These are phyloP conservation scores for Cephus pulcher DNA, from an alignment of 2,888 invertebrate genomes.

Conservation along the genomic window DNA sequence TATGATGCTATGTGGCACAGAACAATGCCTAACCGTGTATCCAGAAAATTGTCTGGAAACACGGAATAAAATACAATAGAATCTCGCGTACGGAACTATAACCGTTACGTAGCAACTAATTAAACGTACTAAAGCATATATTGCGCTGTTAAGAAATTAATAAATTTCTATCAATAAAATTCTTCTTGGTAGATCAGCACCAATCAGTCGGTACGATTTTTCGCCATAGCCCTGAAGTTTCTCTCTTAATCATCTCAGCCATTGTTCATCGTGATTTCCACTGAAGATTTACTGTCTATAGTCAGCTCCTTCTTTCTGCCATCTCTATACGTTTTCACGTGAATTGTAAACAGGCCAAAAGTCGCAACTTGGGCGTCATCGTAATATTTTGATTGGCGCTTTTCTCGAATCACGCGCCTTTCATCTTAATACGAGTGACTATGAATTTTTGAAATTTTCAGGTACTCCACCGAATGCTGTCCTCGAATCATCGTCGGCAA, in stretches of 20 bases:
- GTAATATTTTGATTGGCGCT: not conserved
- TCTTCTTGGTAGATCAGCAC: not conserved
- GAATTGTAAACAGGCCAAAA: not conserved
- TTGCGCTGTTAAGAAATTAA: not conserved
- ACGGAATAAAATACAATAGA: not conserved
- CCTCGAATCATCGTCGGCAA: constrained; percentile 51
- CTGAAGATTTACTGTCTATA: not conserved
- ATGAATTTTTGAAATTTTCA: constrained; percentile 26
- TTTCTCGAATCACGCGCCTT: not conserved
- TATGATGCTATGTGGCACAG: not conserved
- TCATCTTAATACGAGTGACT: not conserved
- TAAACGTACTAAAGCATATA: not conserved
- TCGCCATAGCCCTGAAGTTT: not conserved
- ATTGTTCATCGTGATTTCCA: not conserved
- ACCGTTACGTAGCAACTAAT: not conserved
- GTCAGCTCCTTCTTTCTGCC: not conserved
- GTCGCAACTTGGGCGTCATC: not conserved
- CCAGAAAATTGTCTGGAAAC: not conserved
- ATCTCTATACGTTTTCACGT: not conserved
- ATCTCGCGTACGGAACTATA: too few relatives aligned
- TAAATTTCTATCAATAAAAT: not conserved
- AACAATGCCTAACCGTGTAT: not conserved
- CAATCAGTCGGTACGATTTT: not conserved
- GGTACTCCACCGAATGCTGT: constrained; percentile 59
- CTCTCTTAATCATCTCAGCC: not conserved